These are phyloP conservation scores for Dromaius novaehollandiae DNA, from an alignment of 2,113 vertebrate genomes.

Conservation along the genomic window DNA sequence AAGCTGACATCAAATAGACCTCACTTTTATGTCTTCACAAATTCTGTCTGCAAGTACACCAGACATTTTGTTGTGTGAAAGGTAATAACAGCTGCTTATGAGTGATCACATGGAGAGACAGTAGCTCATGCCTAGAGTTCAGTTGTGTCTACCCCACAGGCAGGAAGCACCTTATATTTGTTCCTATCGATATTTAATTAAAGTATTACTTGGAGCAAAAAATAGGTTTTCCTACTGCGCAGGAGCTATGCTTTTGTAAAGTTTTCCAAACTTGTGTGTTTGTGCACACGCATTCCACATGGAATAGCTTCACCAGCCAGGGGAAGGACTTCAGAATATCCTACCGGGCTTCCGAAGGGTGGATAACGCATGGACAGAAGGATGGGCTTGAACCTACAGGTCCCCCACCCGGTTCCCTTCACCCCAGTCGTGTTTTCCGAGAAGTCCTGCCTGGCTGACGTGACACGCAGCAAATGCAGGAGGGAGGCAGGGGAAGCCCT, in stretches of 20 bases:
- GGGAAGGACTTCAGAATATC: not conserved
- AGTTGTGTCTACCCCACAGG: accelerated
- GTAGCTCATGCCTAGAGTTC: not conserved
- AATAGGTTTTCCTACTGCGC: not conserved
- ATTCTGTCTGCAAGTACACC: not conserved
- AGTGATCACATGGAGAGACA: accelerated
- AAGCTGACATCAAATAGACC: not conserved
- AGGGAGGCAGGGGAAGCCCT: conserved; percentile 41
- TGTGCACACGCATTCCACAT: accelerated
- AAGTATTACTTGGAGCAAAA: not conserved
- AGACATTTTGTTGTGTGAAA: not conserved
- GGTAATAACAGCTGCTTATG: not conserved
- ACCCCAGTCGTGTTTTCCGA: not conserved
- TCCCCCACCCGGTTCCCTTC: not conserved
- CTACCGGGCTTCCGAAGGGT: too few species aligned
- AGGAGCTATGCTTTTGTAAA: not conserved
- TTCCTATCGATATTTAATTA: not conserved
- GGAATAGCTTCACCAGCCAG: not conserved
- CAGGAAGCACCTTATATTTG: accelerated
- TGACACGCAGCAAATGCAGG: accelerated
- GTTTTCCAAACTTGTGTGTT: not conserved
- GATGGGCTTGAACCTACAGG: not conserved
- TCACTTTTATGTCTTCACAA: not conserved
- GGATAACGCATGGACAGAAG: not conserved
- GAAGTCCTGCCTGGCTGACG: not conserved